Evolutionary conservation across 1,140 invertebrate species (phyloP).

Genomic region (Caenorhabditis brenneri): DNA sequence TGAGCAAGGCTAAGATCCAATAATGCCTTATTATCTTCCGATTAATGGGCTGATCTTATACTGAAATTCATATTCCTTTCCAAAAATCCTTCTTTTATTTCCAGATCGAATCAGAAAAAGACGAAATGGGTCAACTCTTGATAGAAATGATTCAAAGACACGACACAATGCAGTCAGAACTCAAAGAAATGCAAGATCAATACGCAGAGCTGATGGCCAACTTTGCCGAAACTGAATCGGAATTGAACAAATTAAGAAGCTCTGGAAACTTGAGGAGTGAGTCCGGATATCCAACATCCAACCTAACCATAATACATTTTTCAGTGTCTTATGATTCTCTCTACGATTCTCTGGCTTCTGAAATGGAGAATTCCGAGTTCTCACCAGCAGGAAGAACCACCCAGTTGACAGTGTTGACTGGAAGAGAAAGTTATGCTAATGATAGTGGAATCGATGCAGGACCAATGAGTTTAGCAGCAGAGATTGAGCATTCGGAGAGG

Average conservation of each 20-base stretch:
- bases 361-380: constrained; percentile 63
- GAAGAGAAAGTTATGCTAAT: constrained; percentile 29
- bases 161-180: constrained; percentile 41
- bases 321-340: constrained; percentile 59
- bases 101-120: constrained; percentile 18
- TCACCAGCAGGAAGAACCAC: constrained; percentile 58
- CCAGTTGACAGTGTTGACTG: constrained; percentile 38
- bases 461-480: constrained; percentile 14
- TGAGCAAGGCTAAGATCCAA: no score
- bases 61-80: constrained; percentile 58
- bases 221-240: constrained; percentile 65
- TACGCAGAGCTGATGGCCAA: constrained; percentile 63
- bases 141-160: constrained; percentile 32
- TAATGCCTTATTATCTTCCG: no score
- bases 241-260: constrained; percentile 55
- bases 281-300: not conserved
- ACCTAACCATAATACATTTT: not conserved
- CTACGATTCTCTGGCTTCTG: constrained; percentile 66
- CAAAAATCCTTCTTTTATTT: not conserved
- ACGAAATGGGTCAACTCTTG: not conserved
- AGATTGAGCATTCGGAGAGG: not conserved
- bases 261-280: constrained; percentile 41
- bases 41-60: no score
- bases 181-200: constrained; percentile 60
- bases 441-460: constrained; percentile 38